A percentile compares a stretch with the other conserved stretches of the same genome.
These are phyloP conservation scores for Aelia acuminata DNA, from an alignment of 2,888 invertebrate genomes.

Conservation along the genomic window DNA sequence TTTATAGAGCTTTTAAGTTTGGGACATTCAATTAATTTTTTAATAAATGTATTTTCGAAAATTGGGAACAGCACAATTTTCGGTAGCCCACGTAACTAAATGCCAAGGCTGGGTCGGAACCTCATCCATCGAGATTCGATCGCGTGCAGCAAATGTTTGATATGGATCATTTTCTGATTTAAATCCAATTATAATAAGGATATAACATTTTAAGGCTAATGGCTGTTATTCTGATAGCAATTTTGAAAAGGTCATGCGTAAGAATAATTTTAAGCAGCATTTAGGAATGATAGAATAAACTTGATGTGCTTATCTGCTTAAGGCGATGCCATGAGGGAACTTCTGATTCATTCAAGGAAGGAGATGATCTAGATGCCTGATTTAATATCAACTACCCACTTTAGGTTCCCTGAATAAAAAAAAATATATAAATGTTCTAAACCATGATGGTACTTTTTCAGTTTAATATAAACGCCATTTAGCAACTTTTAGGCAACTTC, in stretches of 20 bases:
- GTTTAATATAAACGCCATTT: too few species aligned
- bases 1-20: background rate
- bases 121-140: background rate
- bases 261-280: background rate
- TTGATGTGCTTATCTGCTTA: background rate
- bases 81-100: conserved; percentile 17
- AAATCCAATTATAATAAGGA: background rate
- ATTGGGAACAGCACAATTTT: background rate
- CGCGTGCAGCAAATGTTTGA: background rate
- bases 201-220: background rate
- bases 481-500: too few species aligned
- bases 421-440: too few species aligned
- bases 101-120: conserved; percentile 27
- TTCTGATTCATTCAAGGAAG: background rate
- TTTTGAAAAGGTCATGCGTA: background rate
- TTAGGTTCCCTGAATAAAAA: too few species aligned
- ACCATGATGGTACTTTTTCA: too few species aligned
- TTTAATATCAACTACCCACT: too few species aligned
- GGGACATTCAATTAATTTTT: background rate
- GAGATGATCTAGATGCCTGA: too few species aligned
- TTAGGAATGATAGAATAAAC: background rate
- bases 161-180: background rate
- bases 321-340: background rate
- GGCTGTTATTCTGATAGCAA: background rate
- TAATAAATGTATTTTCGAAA: background rate